Conservation (phyloP, 2,113 vertebrate species). For the Poeciliopsis occidentalis region DNA sequence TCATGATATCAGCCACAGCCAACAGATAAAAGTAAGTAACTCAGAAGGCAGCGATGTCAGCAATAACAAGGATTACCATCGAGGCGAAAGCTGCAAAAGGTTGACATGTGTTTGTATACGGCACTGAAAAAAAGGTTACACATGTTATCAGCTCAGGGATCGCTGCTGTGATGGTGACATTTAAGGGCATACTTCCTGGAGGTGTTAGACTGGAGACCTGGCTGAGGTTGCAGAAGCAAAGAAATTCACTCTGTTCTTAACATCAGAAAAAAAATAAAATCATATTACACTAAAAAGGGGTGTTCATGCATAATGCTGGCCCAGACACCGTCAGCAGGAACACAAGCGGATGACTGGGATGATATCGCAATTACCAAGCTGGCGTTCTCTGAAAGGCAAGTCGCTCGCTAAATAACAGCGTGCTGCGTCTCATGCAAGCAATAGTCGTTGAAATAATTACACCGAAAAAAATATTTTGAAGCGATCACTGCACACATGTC, state of each 20-base stretch:
- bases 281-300: constrained; percentile 25
- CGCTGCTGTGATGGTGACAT: constrained; percentile 25
- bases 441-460: constrained; percentile 37
- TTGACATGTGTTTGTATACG: constrained; percentile 10
- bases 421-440: constrained; percentile 22
- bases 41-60: background rate
- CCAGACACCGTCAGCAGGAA: constrained; percentile 16
- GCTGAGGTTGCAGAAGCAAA: constrained; percentile 1
- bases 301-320: constrained; percentile 28
- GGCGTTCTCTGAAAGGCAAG: constrained; percentile 14
- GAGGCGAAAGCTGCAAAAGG: constrained; percentile 9
- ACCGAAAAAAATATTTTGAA: constrained; percentile 17
- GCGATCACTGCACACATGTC: constrained; percentile 23
- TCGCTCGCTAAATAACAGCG: constrained; percentile 18
- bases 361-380: constrained; percentile 42
- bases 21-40: background rate
- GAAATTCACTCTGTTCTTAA: background rate
- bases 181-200: constrained; percentile 12
- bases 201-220: background rate
- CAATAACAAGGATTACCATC: background rate
- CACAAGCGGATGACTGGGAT: constrained; percentile 31
- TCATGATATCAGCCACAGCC: background rate
- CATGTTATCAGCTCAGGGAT: constrained; percentile 10
- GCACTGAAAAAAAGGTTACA: constrained; percentile 1
- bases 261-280: background rate